Evolutionary conservation across 2,113 vertebrate genomes (phyloP), one percentile per base, ranked within the genome.

Genomic region (Heterocephalus glaber): DNA sequence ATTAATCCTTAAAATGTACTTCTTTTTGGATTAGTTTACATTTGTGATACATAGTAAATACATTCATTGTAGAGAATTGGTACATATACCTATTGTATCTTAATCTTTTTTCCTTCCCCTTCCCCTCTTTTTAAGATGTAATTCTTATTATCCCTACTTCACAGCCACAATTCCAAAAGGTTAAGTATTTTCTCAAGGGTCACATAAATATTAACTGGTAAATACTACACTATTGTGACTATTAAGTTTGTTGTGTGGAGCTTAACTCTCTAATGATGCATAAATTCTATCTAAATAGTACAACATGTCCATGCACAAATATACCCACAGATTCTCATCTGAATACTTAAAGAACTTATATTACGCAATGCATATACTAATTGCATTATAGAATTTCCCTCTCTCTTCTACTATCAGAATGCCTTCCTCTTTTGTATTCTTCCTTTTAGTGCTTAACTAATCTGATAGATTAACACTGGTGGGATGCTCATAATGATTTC

Each of bases 81-180:
- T 33, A 17, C 16, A 33, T 49, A 49, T 33, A 17, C 14, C 28
- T 77, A 77, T 8, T 77, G 44, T 13, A 77, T 77, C 44, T 77
- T 49, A 13, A 76, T 30, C 26, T 16, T 16, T 30, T 77, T 49
- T 49, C 74, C 13, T 49, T 77, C 74, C 74, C 44, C 26, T 76
- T 76, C 6, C 20, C 44, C 14, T 77, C 28, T 30, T 77, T 77
- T 49, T 83, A 74, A 38, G 1, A 72, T 26, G 4, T 9, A 72
- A 85, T 93, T 74, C 61, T 76, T 83, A 84, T 24, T 38, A 61
- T 70, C 22, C 19, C 30, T 11, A 65, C 61, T 85, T 76, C 76
- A 86, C 5, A 94, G 52, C 79, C 54, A 90, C 49, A 80, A 79
- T 85, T 85, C 30, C 47, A 70, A 91, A 96, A 79, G 20, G n/a